phyloP scores from a whole-genome alignment of 2,113 vertebrate genomes.

The Actenoides hombroni region DNA sequence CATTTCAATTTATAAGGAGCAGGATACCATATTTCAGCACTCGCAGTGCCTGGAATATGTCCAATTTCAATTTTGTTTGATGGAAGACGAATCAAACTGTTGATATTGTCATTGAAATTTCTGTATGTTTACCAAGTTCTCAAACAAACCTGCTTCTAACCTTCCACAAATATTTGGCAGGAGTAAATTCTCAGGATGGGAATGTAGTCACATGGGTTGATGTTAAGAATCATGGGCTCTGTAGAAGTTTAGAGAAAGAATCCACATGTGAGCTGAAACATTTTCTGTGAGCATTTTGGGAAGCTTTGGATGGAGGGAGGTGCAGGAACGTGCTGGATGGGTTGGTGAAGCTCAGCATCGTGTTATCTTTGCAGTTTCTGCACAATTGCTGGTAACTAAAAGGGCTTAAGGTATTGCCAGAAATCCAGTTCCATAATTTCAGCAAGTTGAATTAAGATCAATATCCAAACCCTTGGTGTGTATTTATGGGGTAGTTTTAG shows the following conservation, averaged over 20 bases:
- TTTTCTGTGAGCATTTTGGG: background rate
- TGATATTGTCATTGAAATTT: background rate
- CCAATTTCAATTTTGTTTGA: background rate
- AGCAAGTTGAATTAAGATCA: background rate
- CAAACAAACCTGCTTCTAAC: background rate
- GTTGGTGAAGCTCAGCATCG: fast-evolving
- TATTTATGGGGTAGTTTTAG: background rate
- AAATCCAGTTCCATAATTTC: background rate
- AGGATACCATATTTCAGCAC: background rate
- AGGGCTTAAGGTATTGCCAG: background rate
- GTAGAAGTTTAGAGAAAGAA: background rate
- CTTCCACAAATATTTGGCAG: background rate
- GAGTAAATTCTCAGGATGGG: background rate
- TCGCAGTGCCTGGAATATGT: background rate
- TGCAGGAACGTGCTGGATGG: background rate
- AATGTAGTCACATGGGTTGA: background rate
- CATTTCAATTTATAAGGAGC: background rate
- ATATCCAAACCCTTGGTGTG: background rate
- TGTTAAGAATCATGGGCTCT: background rate
- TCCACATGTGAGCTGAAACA: background rate
- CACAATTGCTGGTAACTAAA: background rate
- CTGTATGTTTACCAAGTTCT: background rate
- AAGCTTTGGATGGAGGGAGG: background rate
- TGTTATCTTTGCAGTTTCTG: background rate
- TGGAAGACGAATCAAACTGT: background rate